A percentile compares a stretch with the other conserved stretches of the same genome.
Conservation (phyloP, 1,140 invertebrate genomes). For the Lamellibrachia luymesi region DNA sequence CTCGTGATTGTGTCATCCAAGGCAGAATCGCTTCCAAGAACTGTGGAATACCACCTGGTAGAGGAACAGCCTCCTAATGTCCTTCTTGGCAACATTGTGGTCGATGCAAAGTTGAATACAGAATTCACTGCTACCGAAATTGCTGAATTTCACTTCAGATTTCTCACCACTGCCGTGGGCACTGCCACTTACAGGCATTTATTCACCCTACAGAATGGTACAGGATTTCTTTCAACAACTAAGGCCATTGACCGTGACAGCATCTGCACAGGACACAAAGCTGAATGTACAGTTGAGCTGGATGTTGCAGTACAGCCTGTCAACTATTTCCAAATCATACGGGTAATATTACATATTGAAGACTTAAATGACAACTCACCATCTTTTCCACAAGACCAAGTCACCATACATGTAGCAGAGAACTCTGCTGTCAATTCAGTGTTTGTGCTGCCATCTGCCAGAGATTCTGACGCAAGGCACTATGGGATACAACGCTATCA, state of each 20-base stretch:
- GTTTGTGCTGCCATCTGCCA: constrained; percentile 14
- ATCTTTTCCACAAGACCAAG: constrained; percentile 1
- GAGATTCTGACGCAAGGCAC: constrained; percentile 19
- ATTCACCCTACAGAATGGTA: background rate
- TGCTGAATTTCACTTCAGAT: constrained; percentile 8
- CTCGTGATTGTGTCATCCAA: background rate
- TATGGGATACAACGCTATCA: constrained; percentile 11
- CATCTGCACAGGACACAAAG: constrained; percentile 1
- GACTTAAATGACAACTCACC: constrained; percentile 26
- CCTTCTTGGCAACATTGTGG: background rate
- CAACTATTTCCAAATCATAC: constrained; percentile 23
- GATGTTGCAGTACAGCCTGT: constrained; percentile 21
- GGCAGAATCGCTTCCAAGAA: background rate
- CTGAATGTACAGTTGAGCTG: constrained; percentile 16
- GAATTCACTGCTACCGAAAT: background rate
- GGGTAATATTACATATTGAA: constrained; percentile 8
- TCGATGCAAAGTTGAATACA: background rate
- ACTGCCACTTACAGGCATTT: background rate
- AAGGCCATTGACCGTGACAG: constrained; percentile 13
- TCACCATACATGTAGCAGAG: constrained; percentile 16
- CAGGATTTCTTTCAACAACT: constrained; percentile 7
- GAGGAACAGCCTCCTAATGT: constrained; percentile 8
- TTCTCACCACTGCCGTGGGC: background rate
- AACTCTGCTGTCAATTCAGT: background rate
- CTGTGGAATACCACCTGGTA: constrained; percentile 7